phyloP scores from a whole-genome alignment of 2,797 vertebrate genomes.

The Syndactyla subalaris region DNA sequence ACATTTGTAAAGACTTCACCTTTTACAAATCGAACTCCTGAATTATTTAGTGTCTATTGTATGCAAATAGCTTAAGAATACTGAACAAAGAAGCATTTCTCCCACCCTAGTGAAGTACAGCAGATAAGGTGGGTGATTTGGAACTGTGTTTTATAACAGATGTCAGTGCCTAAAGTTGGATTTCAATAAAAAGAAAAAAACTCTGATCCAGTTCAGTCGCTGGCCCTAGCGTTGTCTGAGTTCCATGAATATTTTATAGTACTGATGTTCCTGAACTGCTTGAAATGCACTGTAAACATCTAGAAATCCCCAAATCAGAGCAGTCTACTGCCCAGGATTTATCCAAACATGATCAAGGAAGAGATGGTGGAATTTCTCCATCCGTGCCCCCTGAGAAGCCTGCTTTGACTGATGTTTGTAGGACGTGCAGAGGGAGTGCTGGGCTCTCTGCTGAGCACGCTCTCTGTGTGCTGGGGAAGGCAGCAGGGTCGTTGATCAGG shows the following conservation, averaged over 20 bases:
- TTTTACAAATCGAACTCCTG: background rate
- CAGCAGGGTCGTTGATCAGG: background rate
- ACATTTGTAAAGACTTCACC: background rate
- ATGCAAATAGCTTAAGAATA: constrained; percentile 9
- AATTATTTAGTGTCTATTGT: constrained; percentile 31
- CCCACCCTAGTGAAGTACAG: background rate
- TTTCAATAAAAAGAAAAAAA: background rate
- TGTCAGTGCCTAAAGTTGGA: background rate
- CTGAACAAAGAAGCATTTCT: background rate
- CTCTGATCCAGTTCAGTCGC: background rate
- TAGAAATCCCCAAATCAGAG: background rate
- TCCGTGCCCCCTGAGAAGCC: background rate
- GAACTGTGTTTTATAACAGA: background rate
- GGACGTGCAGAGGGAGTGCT: background rate
- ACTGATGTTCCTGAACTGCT: background rate
- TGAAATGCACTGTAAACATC: background rate
- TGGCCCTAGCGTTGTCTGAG: background rate
- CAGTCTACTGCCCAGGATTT: background rate
- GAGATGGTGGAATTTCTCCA: background rate
- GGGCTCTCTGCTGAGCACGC: background rate
- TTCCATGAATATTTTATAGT: background rate
- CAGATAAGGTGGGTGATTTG: background rate
- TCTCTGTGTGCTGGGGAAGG: background rate
- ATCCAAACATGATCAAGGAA: background rate
- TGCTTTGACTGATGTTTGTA: background rate